Conservation (phyloP, 2,113 vertebrate species). For the Hipposideros armiger region DNA sequence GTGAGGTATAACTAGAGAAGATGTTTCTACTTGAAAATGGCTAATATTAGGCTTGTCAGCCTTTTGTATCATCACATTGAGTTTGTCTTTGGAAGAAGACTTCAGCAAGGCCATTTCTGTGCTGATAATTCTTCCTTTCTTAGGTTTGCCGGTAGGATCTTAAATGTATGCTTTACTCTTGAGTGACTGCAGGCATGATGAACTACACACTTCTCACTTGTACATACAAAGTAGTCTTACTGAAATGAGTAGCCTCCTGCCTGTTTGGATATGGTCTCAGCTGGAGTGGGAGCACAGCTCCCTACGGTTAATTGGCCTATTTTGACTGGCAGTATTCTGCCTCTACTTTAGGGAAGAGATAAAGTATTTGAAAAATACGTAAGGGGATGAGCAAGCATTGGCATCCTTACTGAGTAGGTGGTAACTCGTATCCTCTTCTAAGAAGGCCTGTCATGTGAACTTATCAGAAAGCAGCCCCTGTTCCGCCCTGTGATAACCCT, state of each 20-base stretch:
- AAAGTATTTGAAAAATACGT: neutral
- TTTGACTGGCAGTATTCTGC: neutral
- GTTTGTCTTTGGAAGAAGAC: neutral
- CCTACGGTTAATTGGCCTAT: neutral
- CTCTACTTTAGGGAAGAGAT: neutral
- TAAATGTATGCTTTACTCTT: neutral
- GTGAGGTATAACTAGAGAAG: neutral
- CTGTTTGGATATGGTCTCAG: neutral
- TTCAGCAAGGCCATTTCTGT: neutral
- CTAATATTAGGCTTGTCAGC: neutral
- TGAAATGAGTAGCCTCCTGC: neutral
- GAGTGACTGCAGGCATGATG: neutral
- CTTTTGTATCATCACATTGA: neutral
- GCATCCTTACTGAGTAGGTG: neutral
- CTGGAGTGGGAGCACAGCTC: neutral
- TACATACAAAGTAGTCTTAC: neutral
- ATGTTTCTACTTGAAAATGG: slow-evolving; percentile 21
- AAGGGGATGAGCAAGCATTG: neutral
- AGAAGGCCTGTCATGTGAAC: neutral
- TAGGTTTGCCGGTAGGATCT: neutral
- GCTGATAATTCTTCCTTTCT: neutral
- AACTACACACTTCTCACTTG: neutral
- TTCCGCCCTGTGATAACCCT: neutral
- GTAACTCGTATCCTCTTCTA: neutral
- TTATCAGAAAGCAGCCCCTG: neutral